Conservation (phyloP, 2,888 invertebrate species). For the Branchipolynoe longqiensis region DNA sequence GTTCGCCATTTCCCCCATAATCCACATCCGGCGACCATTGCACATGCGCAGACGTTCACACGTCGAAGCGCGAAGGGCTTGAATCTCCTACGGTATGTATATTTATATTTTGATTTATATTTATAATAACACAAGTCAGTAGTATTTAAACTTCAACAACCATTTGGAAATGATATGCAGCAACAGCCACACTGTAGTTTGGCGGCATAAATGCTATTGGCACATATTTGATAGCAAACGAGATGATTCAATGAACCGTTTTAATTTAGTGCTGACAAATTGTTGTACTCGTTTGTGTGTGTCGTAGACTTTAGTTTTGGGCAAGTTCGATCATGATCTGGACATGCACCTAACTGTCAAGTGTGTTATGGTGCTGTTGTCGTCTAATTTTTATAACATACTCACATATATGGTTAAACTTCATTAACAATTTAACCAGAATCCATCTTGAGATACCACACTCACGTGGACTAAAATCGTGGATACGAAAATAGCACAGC, state of each 20-base stretch:
- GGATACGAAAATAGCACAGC: constrained; percentile 42
- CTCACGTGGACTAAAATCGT: not conserved
- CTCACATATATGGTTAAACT: too few species aligned
- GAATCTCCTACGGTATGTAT: constrained; percentile 29
- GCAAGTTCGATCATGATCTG: constrained; percentile 38
- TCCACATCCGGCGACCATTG: constrained; percentile 20
- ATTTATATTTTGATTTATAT: constrained; percentile 1
- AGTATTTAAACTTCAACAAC: not conserved
- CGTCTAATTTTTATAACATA: not conserved
- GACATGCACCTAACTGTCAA: not conserved
- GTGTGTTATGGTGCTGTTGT: not conserved
- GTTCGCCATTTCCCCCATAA: constrained; percentile 33
- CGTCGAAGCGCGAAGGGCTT: constrained; percentile 39
- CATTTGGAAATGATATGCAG: too few species aligned
- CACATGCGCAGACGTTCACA: constrained; percentile 26
- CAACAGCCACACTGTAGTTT: too few species aligned
- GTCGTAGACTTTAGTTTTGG: too few species aligned
- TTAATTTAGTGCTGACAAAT: not conserved
- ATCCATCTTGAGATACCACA: too few species aligned
- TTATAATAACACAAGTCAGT: not conserved
- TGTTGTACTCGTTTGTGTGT: constrained; percentile 18
- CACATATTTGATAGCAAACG: too few species aligned
- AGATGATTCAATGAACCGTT: not conserved
- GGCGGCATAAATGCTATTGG: too few species aligned
- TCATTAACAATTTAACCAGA: too few species aligned